Evolutionary conservation across 2,888 invertebrate genomes (phyloP), one percentile per base, ranked within the genome.

Genomic region (Branchipolynoe longqiensis): DNA sequence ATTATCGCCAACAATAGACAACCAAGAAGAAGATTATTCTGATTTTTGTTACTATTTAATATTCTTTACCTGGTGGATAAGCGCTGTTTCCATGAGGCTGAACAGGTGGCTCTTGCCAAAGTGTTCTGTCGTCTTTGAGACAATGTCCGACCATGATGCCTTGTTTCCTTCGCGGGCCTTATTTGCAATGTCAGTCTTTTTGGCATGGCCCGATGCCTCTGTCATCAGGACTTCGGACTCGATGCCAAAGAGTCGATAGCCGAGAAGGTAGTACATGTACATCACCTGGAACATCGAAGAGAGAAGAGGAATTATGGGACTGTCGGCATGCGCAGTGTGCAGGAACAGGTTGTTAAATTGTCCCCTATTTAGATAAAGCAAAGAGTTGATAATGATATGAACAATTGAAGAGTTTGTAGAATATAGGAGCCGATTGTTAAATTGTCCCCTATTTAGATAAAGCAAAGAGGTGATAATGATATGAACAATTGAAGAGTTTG

Each of bases 231-330:
- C 40, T 18, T 91, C 90, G 8, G 89, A 88, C 28, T 89, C 91
- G 2, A 89, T 86, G 4, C 92, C 92, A 54, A 93, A 90, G 64
- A 93, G 89, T 28, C 90, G 89, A 88, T 89, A 93, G 0, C 93
- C 93, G 38, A 93, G 90, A 3, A 93, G 87, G 88, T 93, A 93
- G 88, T 93, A 93, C 90, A 93, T 90, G 88, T 93, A 93, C 92
- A 93, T 93, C 33, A 88, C 82, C 96, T 99, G 98, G 1, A 48
- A 48, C 18, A n/a, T n/a, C n/a, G n/a, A n/a, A n/a, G n/a, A n/a
- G n/a, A 12, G 48, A 12, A 48, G 8, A 18, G 48, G 48, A 48
- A 48, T 48, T 8, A 48, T 12, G 8, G 48, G 48, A 48, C 8
- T 48, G 48, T 48, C 18, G 8, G 48, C 48, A 48, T 12, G 18